phyloP scores from a whole-genome alignment of 2,113 vertebrate species.

The Rhinoderma darwinii region DNA sequence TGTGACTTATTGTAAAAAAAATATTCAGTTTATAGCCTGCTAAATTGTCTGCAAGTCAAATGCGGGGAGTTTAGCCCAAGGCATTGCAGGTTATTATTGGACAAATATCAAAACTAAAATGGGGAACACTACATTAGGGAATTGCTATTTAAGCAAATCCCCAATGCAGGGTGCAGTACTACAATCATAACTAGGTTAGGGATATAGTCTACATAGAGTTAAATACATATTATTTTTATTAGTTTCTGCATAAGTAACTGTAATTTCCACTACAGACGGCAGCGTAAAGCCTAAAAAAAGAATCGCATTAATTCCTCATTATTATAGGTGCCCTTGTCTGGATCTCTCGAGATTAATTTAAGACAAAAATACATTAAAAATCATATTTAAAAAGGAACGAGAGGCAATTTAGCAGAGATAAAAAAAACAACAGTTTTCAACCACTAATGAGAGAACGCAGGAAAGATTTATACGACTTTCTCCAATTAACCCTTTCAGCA shows the following conservation, averaged over 20 bases:
- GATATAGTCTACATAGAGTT: neutral
- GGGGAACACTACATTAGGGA: too few relatives aligned
- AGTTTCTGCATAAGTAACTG: neutral
- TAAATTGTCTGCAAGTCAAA: too few relatives aligned
- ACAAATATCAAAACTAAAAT: too few relatives aligned
- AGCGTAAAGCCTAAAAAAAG: neutral
- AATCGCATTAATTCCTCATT: slow-evolving; percentile 5
- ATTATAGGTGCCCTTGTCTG: slow-evolving; percentile 11
- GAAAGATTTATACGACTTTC: neutral
- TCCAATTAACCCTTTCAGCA: neutral
- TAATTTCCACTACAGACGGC: neutral
- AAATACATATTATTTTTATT: neutral
- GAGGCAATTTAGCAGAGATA: slow-evolving; percentile 1
- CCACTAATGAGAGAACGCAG: slow-evolving; percentile 19
- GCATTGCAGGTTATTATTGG: too few relatives aligned
- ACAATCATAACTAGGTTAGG: neutral
- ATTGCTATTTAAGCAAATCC: too few relatives aligned
- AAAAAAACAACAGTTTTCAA: slow-evolving; percentile 18
- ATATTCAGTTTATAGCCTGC: too few relatives aligned
- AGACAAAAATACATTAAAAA: neutral
- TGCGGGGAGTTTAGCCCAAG: too few relatives aligned
- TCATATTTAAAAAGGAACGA: slow-evolving; percentile 3
- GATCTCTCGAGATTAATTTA: slow-evolving; percentile 21
- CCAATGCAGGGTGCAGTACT: neutral
- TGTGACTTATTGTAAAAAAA: too few relatives aligned